Base-by-base conservation (phyloP, 2,113 vertebrate species). In the rabbit (Oryctolagus cuniculus) region DNA sequence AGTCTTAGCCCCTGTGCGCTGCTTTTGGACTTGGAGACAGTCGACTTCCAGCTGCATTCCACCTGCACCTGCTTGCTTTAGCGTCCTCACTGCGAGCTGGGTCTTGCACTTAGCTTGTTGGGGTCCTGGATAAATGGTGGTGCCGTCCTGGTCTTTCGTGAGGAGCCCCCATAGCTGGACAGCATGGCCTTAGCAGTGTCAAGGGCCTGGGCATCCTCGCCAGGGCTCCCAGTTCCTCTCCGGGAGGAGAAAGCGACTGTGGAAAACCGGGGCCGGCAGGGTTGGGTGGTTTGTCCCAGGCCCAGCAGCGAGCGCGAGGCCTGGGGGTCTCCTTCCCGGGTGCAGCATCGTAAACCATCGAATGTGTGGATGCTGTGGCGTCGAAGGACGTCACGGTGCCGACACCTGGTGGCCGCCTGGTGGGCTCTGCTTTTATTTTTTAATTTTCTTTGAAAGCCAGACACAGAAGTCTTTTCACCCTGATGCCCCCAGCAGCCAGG, bases 171-270 rank as follows among this genome's bases (percentile, higher is more conserved):
- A 1, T 5, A 5, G 78, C 22, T 61, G 34, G 51, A 73, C 77
- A 38, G 55, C 58, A 27, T 90, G 67, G 53, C 29, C 49, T 92
- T 70, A 70, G 78, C 38, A 21, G 55, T 69, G 6, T 91, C 66
- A 63, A 75, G 93, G 95, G 31, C 83, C 36, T 27, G 29, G 67
- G 36, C 72, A 11, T 36, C 87, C 66, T 63, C 24, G 44, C 44
- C 44, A 6, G 44, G 44, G 44, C 44, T 44, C 44, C 44, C 44
- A 44, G 44, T 6, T 44, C 44, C 44, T 61, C 79, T 58, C 75
- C 38, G 66, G 53, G 74, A 73, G 84, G 25, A 74, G 96, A 81
- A 88, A 64, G 58, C 61, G 77, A 72, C 73, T 83, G 70, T 44
- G 82, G 53, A 85, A 84, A 75, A 49, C 77, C 11, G 78, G 38